Percentiles rank a stretch among this genome's conserved stretches.
Conservation (phyloP, 2,797 vertebrate genomes). For the Hydrophis major region DNA sequence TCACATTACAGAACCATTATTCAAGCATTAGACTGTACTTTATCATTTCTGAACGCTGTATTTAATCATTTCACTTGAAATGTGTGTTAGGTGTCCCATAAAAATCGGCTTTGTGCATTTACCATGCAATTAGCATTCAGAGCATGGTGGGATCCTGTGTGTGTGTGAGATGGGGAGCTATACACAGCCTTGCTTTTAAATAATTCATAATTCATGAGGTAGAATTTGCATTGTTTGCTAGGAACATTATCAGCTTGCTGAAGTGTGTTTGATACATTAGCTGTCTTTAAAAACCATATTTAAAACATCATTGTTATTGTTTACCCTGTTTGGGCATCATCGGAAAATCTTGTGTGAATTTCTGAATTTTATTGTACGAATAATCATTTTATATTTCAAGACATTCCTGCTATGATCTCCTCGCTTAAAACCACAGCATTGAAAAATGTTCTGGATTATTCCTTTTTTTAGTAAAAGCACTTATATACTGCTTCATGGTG, state of each 20-base stretch:
- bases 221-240: conserved; percentile 58
- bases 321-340: conserved; percentile 30
- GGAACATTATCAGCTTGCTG: conserved; percentile 47
- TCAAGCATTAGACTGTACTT: neutral
- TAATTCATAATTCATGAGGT: conserved; percentile 56
- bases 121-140: conserved; percentile 50
- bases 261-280: conserved; percentile 51
- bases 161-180: conserved; percentile 33
- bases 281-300: conserved; percentile 46
- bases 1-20: neutral
- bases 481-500: neutral
- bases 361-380: conserved; percentile 32
- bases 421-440: conserved; percentile 8
- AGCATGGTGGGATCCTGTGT: conserved; percentile 44
- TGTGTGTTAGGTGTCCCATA: conserved; percentile 28
- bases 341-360: conserved; percentile 27
- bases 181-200: conserved; percentile 47
- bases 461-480: neutral
- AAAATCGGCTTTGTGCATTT: conserved; percentile 48
- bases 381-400: conserved; percentile 19
- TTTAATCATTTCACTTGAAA: conserved; percentile 36
- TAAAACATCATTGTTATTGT: conserved; percentile 38
- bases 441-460: neutral
- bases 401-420: neutral
- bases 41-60: neutral